Percentiles rank a stretch among this genome's conserved stretches.
Conservation (phyloP, 2,888 invertebrate species). For the Bellardia bayeri region DNA sequence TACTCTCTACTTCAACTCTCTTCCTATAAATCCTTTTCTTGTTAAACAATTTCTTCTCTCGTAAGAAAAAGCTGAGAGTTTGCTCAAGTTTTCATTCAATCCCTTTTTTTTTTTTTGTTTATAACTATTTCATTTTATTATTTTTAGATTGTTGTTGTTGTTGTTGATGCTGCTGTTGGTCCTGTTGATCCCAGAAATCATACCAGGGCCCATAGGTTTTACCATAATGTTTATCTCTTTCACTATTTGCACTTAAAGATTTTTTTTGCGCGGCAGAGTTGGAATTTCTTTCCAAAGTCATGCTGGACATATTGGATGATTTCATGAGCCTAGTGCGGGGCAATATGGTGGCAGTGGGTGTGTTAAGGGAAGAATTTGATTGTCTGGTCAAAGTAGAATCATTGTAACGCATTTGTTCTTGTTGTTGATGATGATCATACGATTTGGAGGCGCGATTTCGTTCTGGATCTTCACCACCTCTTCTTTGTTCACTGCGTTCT, state of each 20-base stretch:
- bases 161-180: constrained; percentile 76
- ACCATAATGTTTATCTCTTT: constrained; percentile 79
- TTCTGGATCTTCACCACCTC: constrained; percentile 11
- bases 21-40: not conserved
- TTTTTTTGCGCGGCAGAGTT: constrained; percentile 77
- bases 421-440: constrained; percentile 81
- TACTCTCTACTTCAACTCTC: not conserved
- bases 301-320: constrained; percentile 77
- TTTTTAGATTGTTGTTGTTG: constrained; percentile 77
- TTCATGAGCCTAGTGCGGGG: constrained; percentile 82
- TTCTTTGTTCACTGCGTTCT: constrained; percentile 34
- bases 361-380: constrained; percentile 82
- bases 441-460: constrained; percentile 62
- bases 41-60: constrained; percentile 79
- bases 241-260: constrained; percentile 34
- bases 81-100: not conserved
- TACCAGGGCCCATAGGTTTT: constrained; percentile 95
- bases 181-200: constrained; percentile 89
- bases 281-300: constrained; percentile 77
- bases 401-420: constrained; percentile 73
- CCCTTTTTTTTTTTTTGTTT: not conserved
- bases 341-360: constrained; percentile 82
- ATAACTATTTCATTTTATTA: constrained; percentile 76
- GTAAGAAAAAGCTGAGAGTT: constrained; percentile 80
- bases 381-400: constrained; percentile 68